Evolutionary conservation across 2,113 vertebrate species (phyloP).

Genomic region (Phaetusa simplex): DNA sequence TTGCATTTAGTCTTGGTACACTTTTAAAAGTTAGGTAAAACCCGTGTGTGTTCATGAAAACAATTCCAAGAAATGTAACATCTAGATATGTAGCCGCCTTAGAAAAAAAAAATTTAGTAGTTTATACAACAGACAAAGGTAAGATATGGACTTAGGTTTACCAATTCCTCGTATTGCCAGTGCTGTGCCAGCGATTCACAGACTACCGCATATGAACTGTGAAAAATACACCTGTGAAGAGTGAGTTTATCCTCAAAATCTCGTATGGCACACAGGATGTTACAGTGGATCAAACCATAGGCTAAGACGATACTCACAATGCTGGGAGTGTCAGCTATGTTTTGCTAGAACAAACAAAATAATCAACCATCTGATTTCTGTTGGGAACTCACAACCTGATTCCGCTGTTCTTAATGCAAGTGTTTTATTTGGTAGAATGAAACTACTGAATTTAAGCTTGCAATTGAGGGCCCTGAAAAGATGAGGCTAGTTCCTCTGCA

Average conservation of each 20-base stretch:
- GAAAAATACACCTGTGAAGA: background rate
- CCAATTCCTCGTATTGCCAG: background rate
- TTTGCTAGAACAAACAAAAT: background rate
- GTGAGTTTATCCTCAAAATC: background rate
- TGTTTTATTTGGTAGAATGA: background rate
- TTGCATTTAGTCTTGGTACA: background rate
- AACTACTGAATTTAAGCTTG: background rate
- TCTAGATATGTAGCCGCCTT: background rate
- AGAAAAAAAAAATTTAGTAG: background rate
- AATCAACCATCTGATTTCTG: background rate
- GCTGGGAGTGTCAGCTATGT: background rate
- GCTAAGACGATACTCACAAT: background rate
- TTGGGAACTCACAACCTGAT: background rate
- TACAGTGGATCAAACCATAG: background rate
- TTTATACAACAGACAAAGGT: background rate
- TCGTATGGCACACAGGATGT: background rate
- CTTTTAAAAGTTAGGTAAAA: background rate
- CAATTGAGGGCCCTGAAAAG: background rate
- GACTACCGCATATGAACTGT: background rate
- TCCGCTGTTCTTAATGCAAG: background rate
- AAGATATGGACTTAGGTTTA: background rate
- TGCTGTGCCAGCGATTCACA: background rate
- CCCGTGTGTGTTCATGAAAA: background rate
- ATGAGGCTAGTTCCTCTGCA: background rate
- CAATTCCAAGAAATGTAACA: background rate